These are phyloP conservation scores for Drymodes brunneopygia DNA, from an alignment of 2,113 vertebrate genomes.

Conservation along the genomic window DNA sequence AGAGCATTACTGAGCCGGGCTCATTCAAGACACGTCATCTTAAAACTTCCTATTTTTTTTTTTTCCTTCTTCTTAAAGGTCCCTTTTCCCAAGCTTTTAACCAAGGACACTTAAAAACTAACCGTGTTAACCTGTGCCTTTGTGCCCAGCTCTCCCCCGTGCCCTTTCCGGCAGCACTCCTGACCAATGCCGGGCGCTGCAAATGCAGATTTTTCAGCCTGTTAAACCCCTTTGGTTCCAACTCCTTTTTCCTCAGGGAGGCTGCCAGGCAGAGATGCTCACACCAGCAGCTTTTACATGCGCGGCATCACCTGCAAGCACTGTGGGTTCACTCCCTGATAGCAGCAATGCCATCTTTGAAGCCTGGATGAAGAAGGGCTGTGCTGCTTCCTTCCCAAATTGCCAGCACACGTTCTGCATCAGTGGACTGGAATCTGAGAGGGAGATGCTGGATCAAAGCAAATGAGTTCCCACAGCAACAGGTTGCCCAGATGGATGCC, in stretches of 20 bases:
- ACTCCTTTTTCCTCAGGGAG: neutral
- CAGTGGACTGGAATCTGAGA: neutral
- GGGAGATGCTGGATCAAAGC: neutral
- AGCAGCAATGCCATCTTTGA: neutral
- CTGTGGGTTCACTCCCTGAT: neutral
- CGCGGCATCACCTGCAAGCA: neutral
- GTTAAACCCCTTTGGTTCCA: neutral
- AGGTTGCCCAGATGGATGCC: neutral
- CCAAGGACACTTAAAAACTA: neutral
- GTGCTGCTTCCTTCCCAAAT: neutral
- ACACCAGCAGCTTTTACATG: neutral
- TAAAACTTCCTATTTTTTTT: neutral
- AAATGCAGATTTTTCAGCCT: neutral
- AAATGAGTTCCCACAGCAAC: neutral
- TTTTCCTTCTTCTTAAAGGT: neutral
- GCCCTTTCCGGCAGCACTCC: neutral
- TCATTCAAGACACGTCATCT: conserved; percentile 20
- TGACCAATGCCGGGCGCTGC: fast-evolving
- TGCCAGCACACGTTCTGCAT: neutral
- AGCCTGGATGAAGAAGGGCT: neutral
- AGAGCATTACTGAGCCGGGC: neutral
- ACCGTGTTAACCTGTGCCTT: fast-evolving
- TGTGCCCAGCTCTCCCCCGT: neutral
- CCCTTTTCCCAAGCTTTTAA: neutral
- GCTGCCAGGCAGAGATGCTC: neutral